These are phyloP conservation scores for Pantherophis alleghaniensis DNA, from an alignment of 2,797 vertebrate species.

Conservation along the genomic window DNA sequence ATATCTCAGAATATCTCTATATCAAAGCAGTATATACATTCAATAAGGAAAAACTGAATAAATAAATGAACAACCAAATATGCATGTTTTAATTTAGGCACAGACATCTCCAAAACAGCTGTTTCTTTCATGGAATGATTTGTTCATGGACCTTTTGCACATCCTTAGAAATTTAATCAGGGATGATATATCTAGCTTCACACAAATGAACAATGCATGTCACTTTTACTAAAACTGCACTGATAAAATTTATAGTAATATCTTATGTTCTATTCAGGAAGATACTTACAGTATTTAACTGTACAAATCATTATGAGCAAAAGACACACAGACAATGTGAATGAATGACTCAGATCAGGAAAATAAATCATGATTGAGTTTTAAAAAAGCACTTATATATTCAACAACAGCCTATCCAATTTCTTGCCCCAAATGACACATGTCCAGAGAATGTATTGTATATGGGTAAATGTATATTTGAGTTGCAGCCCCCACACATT, in stretches of 20 bases:
- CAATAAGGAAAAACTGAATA: not conserved
- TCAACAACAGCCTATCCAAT: not conserved
- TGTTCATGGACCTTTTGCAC: not conserved
- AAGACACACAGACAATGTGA: not conserved
- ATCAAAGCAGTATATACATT: not conserved
- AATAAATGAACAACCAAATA: not conserved
- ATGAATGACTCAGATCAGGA: not conserved
- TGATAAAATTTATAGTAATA: not conserved
- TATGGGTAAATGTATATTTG: not conserved
- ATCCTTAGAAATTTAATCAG: not conserved
- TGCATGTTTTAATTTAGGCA: not conserved
- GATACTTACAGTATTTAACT: not conserved
- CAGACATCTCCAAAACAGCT: not conserved
- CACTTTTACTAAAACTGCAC: not conserved
- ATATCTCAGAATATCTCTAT: not conserved
- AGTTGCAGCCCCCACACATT: not conserved
- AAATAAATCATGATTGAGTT: not conserved
- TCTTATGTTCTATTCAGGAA: not conserved
- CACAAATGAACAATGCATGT: not conserved
- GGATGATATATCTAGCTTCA: not conserved
- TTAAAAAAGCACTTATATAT: not conserved
- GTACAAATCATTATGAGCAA: not conserved
- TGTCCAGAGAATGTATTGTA: not conserved
- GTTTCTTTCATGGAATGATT: not conserved
- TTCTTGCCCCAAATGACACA: not conserved